Percentiles rank a stretch among this genome's conserved stretches.
phyloP scores from a whole-genome alignment of 2,113 vertebrate genomes.

The Pachyramphus minor region DNA sequence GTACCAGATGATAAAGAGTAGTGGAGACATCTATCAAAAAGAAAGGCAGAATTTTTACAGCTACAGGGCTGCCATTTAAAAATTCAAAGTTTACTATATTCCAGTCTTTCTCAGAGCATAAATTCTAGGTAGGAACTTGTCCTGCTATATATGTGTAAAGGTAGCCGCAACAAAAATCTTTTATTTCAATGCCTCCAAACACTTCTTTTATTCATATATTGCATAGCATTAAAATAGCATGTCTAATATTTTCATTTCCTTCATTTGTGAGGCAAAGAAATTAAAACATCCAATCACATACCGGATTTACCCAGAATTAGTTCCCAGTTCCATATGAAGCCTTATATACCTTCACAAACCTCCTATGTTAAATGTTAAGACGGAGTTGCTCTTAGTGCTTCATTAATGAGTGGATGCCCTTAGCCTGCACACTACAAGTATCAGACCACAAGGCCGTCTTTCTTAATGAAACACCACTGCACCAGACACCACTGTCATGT shows the following conservation, averaged over 20 bases:
- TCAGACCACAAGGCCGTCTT: not conserved
- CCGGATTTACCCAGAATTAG: not conserved
- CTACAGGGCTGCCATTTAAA: not conserved
- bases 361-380: not conserved
- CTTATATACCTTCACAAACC: not conserved
- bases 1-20: not conserved
- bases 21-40: not conserved
- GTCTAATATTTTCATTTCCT: not conserved
- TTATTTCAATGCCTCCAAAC: not conserved
- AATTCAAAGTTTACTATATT: not conserved
- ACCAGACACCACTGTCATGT: not conserved
- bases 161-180: not conserved
- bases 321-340: not conserved
- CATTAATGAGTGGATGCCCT: not conserved
- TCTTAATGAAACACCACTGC: not conserved
- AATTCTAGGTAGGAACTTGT: not conserved
- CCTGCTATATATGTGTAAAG: not conserved
- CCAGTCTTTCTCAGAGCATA: not conserved
- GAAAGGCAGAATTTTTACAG: constrained; percentile 1
- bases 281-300: not conserved
- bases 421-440: not conserved
- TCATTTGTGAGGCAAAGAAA: not conserved
- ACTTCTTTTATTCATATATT: not conserved
- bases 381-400: not conserved
- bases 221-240: not conserved